Evolutionary conservation across 2,113 vertebrate species (phyloP).

Genomic region (Pavo muticus): DNA sequence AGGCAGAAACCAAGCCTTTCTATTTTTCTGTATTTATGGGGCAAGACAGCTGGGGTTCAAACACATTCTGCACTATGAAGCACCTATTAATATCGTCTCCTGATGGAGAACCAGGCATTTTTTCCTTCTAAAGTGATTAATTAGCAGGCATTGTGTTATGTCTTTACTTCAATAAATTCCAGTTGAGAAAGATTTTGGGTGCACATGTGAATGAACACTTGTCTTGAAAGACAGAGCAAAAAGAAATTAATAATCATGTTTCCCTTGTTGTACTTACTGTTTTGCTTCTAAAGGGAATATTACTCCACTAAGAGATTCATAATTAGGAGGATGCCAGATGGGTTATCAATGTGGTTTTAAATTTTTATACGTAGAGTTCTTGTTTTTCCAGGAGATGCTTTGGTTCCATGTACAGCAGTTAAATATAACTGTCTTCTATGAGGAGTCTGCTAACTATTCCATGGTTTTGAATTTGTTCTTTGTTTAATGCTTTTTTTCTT

Average conservation of each 20-base stretch:
- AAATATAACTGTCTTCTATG: conserved; percentile 67
- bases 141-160: conserved; percentile 20
- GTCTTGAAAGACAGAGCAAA: conserved; percentile 77
- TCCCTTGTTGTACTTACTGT: conserved; percentile 75
- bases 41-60: conserved; percentile 49
- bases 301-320: conserved; percentile 75
- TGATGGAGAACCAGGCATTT: conserved; percentile 19
- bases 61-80: conserved; percentile 32
- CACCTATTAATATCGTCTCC: conserved; percentile 37
- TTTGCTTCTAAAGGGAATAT: conserved; percentile 78
- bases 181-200: conserved; percentile 56
- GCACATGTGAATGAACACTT: conserved; percentile 40
- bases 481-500: background rate
- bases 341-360: conserved; percentile 82
- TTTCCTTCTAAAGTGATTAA: conserved; percentile 51
- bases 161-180: conserved; percentile 54
- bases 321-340: conserved; percentile 81
- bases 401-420: conserved; percentile 55
- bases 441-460: conserved; percentile 33
- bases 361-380: conserved; percentile 77
- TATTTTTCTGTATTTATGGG: conserved; percentile 14
- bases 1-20: conserved; percentile 16
- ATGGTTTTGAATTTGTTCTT: conserved; percentile 54
- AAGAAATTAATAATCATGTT: conserved; percentile 77
- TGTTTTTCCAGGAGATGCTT: conserved; percentile 61